phyloP scores from a whole-genome alignment of 1,140 invertebrate species.

The Euura saliciscinereae region DNA sequence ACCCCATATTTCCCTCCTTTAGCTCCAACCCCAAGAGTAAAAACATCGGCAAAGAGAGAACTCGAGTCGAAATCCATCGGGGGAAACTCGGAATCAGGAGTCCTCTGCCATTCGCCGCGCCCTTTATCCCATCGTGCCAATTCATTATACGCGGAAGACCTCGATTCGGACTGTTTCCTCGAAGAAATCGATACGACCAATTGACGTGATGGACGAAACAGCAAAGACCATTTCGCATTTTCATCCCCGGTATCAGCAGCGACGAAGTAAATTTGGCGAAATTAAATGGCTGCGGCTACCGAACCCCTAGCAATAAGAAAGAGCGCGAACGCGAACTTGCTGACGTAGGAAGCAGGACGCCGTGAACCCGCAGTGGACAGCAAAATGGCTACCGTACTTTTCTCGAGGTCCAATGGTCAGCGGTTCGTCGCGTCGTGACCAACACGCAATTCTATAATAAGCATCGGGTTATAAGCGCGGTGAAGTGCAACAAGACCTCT shows the following conservation, averaged over 20 bases:
- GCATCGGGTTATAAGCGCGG: no score
- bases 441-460: constrained; percentile 49
- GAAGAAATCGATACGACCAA: no score
- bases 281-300: no score
- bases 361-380: constrained; percentile 32
- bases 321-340: neutral
- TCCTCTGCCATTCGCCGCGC: neutral
- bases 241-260: no score
- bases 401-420: constrained; percentile 3
- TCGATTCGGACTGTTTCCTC: no score
- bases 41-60: neutral
- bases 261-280: no score
- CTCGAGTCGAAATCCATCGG: neutral
- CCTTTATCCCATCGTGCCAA: neutral
- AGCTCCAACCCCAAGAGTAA: neutral
- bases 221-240: no score
- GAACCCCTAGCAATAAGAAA: no score
- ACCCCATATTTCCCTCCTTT: neutral
- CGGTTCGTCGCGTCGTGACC: constrained; percentile 12
- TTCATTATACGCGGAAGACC: no score
- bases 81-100: neutral
- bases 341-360: neutral
- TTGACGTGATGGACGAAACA: no score
- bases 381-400: constrained; percentile 50
- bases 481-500: no score